Evolutionary conservation across 2,113 vertebrate species (phyloP).

Genomic region (Passerina amoena): DNA sequence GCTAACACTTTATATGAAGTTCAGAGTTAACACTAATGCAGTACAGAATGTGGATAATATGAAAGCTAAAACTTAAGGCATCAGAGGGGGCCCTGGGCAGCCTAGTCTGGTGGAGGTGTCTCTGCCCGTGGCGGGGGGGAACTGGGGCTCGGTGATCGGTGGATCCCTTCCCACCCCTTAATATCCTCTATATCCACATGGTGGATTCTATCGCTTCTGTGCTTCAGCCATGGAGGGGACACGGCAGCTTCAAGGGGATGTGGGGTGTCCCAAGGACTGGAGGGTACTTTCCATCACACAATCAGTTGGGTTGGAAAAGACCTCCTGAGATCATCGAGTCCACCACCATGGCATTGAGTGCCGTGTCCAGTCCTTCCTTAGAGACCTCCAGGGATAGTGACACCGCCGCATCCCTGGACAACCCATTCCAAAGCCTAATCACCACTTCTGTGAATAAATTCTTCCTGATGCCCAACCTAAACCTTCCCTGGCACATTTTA

Average conservation of each 20-base stretch:
- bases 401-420: neutral
- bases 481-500: neutral
- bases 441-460: neutral
- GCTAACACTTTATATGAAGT: neutral
- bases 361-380: neutral
- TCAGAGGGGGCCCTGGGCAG: neutral
- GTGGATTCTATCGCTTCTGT: neutral
- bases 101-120: neutral
- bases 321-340: neutral
- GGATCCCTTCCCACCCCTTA: neutral
- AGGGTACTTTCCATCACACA: too few relatives aligned
- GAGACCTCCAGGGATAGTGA: too few relatives aligned
- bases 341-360: too few relatives aligned
- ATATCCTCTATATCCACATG: too few relatives aligned
- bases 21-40: neutral
- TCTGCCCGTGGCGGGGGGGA: neutral
- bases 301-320: neutral
- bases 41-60: neutral
- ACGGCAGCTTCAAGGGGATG: neutral
- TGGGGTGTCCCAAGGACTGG: too few relatives aligned
- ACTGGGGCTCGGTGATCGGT: accelerated
- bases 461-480: neutral
- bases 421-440: neutral
- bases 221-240: neutral
- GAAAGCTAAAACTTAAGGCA: neutral